Evolutionary conservation across 2,797 vertebrate genomes (phyloP).

Genomic region (Malurus leucopterus): DNA sequence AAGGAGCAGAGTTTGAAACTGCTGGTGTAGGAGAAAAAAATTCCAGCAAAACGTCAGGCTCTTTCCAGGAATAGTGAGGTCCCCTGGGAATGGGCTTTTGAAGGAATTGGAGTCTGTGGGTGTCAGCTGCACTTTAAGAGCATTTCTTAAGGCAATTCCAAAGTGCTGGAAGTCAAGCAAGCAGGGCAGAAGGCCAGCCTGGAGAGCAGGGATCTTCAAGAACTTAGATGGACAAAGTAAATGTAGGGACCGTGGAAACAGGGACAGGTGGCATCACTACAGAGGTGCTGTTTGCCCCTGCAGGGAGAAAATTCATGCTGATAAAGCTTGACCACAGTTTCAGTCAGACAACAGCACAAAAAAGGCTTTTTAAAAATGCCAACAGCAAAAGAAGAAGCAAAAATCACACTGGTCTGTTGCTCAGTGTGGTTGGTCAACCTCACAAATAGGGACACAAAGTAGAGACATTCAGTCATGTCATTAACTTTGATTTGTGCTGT

Average conservation of each 20-base stretch:
- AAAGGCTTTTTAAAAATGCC: background rate
- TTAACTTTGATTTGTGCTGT: background rate
- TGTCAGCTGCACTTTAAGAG: background rate
- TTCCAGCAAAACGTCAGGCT: background rate
- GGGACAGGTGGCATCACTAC: background rate
- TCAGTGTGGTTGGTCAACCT: background rate
- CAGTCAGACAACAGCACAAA: background rate
- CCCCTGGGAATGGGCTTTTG: background rate
- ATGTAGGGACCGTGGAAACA: background rate
- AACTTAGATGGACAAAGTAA: background rate
- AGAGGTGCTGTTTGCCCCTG: background rate
- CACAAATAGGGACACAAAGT: background rate
- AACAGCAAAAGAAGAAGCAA: background rate
- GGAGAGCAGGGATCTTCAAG: background rate
- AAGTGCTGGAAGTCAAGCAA: background rate
- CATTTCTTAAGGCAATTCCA: background rate
- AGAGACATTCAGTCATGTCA: background rate
- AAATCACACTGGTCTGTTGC: background rate
- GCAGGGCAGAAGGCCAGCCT: background rate
- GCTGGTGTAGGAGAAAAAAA: rapidly evolving
- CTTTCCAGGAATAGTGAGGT: background rate
- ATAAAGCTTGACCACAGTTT: background rate
- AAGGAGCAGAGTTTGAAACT: background rate
- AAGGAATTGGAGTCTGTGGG: background rate
- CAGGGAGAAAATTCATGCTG: background rate